phyloP scores from a whole-genome alignment of 2,888 invertebrate species.

The Latheticus oryzae region DNA sequence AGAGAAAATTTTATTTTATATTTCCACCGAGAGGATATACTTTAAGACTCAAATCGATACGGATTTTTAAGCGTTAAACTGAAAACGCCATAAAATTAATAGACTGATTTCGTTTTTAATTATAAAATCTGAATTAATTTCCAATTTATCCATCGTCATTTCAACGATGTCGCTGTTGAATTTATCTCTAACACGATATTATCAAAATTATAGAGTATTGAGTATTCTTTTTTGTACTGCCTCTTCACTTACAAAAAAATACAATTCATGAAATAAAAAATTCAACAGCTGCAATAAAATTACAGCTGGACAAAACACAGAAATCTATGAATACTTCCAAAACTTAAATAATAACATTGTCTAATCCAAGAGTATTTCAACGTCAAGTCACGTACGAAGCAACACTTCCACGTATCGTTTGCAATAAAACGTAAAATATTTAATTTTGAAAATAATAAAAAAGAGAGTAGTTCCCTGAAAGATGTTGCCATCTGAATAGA shows the following conservation, averaged over 20 bases:
- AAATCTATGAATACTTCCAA: too few relatives aligned
- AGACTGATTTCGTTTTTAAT: conserved; percentile 33
- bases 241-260: too few relatives aligned
- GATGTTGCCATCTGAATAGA: conserved; percentile 2
- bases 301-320: too few relatives aligned
- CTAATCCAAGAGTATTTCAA: conserved; percentile 9
- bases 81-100: conserved; percentile 27
- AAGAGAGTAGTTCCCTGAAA: not conserved
- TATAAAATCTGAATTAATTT: conserved; percentile 31
- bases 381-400: conserved; percentile 5
- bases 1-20: conserved; percentile 2
- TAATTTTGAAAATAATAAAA: conserved; percentile 18
- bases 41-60: conserved; percentile 17
- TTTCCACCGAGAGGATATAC: conserved; percentile 5
- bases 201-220: too few relatives aligned
- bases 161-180: conserved; percentile 8
- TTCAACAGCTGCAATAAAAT: too few relatives aligned
- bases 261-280: too few relatives aligned
- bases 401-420: conserved; percentile 4
- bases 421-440: conserved; percentile 24
- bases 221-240: too few relatives aligned
- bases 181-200: too few relatives aligned
- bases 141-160: conserved; percentile 12
- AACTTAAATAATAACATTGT: too few relatives aligned
- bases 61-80: conserved; percentile 25